Evolutionary conservation across 2,888 invertebrate genomes (phyloP).

Genomic region (Ferdinandea cuprea): DNA sequence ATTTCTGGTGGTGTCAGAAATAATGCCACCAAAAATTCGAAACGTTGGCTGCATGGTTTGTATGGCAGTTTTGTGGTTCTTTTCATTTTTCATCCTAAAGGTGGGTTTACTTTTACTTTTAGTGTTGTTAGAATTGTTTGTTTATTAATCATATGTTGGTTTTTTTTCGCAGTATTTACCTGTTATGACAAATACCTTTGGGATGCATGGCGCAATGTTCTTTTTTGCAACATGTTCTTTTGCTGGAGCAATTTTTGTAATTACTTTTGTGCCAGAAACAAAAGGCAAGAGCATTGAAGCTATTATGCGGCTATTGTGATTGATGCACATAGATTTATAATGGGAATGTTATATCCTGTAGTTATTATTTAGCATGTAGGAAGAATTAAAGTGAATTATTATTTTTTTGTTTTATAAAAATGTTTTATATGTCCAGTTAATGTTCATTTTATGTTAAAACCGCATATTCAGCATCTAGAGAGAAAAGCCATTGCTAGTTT

Average conservation of each 20-base stretch:
- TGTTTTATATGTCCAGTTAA: no score
- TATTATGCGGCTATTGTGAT: constrained; percentile 78
- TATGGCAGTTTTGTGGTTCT: constrained; percentile 76
- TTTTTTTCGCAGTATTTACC: constrained; percentile 78
- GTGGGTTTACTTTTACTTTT: constrained; percentile 39
- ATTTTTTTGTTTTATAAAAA: no score
- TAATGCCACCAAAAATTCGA: constrained; percentile 80
- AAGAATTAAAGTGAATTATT: no score
- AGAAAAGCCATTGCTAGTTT: no score
- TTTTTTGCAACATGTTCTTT: constrained; percentile 78
- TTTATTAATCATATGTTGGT: background rate
- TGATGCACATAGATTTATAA: no score
- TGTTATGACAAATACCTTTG: constrained; percentile 76
- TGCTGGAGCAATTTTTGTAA: constrained; percentile 79
- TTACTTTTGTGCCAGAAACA: constrained; percentile 81
- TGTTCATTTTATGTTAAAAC: no score
- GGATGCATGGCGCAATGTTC: constrained; percentile 80
- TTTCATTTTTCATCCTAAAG: constrained; percentile 74
- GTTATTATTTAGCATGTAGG: no score
- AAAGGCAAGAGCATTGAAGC: constrained; percentile 80
- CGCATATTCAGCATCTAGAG: no score
- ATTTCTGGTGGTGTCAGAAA: constrained; percentile 80
- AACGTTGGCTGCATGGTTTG: constrained; percentile 77
- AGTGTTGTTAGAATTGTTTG: no score
- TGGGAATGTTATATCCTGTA: no score